A percentile compares a stretch with the other conserved stretches of the same genome.
phyloP scores from a whole-genome alignment of 2,888 invertebrate genomes.

The Poecilus cupreus region DNA sequence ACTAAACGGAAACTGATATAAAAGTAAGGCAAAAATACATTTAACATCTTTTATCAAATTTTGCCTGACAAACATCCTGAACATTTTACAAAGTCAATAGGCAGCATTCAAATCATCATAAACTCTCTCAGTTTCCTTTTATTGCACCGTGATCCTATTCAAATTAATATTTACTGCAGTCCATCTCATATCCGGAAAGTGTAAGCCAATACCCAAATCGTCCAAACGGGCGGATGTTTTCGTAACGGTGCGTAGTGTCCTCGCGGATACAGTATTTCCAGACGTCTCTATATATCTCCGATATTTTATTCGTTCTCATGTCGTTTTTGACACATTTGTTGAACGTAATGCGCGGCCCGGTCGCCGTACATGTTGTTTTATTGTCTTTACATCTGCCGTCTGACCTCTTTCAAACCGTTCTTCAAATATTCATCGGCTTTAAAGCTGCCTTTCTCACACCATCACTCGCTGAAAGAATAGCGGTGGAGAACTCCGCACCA shows the following conservation, averaged over 20 bases:
- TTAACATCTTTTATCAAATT: too few species aligned
- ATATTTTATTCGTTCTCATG: conserved; percentile 40
- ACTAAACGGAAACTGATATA: too few species aligned
- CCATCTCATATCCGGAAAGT: too few species aligned
- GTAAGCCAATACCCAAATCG: too few species aligned
- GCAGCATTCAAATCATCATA: too few species aligned
- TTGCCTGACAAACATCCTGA: too few species aligned
- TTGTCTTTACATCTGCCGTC: conserved; percentile 47
- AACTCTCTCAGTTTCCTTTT: too few species aligned
- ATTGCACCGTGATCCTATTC: too few species aligned
- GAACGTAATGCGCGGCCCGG: conserved; percentile 43
- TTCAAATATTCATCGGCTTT: conserved; percentile 51
- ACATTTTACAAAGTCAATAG: too few species aligned
- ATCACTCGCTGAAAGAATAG: not conserved
- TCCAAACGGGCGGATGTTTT: not conserved
- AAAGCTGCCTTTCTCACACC: conserved; percentile 29
- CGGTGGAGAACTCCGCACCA: too few species aligned
- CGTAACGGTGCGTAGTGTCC: not conserved
- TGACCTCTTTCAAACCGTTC: conserved; percentile 42
- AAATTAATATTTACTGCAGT: not conserved
- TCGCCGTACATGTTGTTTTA: conserved; percentile 28
- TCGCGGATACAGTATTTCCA: not conserved
- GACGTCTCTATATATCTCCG: not conserved
- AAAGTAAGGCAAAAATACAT: too few species aligned
- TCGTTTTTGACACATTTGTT: conserved; percentile 50